These are phyloP conservation scores for Aspidiotus destructor DNA, from an alignment of 2,888 invertebrate species.

Conservation along the genomic window DNA sequence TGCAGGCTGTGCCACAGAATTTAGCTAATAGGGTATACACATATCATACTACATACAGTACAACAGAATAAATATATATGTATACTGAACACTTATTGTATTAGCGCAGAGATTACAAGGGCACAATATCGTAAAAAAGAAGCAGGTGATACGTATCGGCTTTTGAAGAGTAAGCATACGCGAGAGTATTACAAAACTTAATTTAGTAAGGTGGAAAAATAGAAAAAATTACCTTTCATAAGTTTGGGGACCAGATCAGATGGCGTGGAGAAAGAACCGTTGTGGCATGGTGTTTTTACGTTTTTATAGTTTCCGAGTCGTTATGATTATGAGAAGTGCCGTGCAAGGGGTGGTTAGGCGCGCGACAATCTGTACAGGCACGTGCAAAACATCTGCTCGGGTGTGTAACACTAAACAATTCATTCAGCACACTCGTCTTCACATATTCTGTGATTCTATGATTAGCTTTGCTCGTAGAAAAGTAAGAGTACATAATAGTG, in stretches of 20 bases:
- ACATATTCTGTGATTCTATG: too few relatives aligned
- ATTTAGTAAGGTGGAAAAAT: constrained; percentile 30
- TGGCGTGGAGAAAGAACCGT: constrained; percentile 25
- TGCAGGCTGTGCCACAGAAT: too few relatives aligned
- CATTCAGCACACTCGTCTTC: background rate
- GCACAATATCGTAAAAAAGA: constrained; percentile 6
- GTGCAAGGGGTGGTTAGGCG: constrained; percentile 23
- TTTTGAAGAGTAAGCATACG: constrained; percentile 15
- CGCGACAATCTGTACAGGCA: constrained; percentile 32
- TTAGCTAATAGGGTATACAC: too few relatives aligned
- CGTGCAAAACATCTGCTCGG: constrained; percentile 30
- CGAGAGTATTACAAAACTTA: constrained; percentile 16
- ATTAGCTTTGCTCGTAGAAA: too few relatives aligned
- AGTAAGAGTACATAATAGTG: too few relatives aligned
- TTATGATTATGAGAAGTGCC: background rate
- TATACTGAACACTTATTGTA: too few relatives aligned
- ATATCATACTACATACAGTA: too few relatives aligned
- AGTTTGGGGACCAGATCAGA: constrained; percentile 26
- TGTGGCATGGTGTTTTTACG: constrained; percentile 6
- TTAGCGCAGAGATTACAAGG: too few relatives aligned
- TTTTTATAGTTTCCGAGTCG: constrained; percentile 6
- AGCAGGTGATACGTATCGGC: constrained; percentile 25
- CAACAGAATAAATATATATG: too few relatives aligned
- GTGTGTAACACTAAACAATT: constrained; percentile 28
- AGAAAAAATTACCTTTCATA: constrained; percentile 30